These are phyloP conservation scores for Alviniconcha marisindica DNA, from an alignment of 1,140 invertebrate genomes.

Conservation along the genomic window DNA sequence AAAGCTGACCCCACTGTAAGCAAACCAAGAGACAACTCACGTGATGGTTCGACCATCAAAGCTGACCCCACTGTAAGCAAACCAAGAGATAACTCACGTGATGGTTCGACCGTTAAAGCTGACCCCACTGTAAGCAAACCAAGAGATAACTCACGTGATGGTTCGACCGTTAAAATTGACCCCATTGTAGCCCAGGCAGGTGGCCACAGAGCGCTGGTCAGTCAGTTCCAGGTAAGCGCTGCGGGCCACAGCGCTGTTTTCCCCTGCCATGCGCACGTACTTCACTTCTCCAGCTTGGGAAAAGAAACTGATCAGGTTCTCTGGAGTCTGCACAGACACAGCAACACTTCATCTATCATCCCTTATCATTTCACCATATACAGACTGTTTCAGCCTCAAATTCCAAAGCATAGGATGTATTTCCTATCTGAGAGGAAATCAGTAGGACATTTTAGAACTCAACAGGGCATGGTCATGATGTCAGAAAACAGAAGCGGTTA, in stretches of 20 bases:
- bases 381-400: no score
- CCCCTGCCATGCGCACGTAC: constrained; percentile 93
- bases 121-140: constrained; percentile 85
- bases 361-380: no score
- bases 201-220: constrained; percentile 91
- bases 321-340: constrained; percentile 59
- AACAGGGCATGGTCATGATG: no score
- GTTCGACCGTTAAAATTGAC: constrained; percentile 81
- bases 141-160: constrained; percentile 74
- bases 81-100: constrained; percentile 71
- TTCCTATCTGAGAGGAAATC: neutral
- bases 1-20: no score
- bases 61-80: no score
- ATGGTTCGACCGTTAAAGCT: constrained; percentile 81
- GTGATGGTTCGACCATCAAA: no score
- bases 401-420: neutral
- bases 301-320: constrained; percentile 87
- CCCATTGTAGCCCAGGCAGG: constrained; percentile 91
- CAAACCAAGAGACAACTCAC: no score
- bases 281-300: constrained; percentile 93
- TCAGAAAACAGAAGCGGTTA: no score
- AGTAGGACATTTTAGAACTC: neutral
- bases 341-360: neutral
- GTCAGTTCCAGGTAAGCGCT: constrained; percentile 96
- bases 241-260: constrained; percentile 83